These are phyloP conservation scores for Nomada goodeniana DNA, from an alignment of 2,888 invertebrate species.

Conservation along the genomic window DNA sequence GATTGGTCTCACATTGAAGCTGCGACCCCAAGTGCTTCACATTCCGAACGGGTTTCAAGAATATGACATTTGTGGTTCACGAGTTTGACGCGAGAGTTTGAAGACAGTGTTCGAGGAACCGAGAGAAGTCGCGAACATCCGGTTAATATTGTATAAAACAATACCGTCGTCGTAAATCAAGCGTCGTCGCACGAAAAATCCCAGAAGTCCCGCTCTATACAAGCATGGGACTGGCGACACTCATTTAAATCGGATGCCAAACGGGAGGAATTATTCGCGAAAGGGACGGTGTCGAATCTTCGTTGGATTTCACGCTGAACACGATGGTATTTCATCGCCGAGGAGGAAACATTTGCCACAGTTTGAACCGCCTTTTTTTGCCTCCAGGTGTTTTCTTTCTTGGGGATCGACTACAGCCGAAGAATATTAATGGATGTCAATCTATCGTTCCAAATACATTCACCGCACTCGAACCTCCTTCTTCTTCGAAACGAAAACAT, in stretches of 20 bases:
- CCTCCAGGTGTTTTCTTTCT: slow-evolving; percentile 1
- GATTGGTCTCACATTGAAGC: too few species aligned
- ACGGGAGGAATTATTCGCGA: slow-evolving; percentile 16
- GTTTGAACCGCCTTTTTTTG: slow-evolving; percentile 38
- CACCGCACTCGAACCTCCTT: too few species aligned
- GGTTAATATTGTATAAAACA: background rate
- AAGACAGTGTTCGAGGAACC: background rate
- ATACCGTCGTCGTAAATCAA: background rate
- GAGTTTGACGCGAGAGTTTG: too few species aligned
- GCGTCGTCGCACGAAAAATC: background rate
- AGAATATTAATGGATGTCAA: too few species aligned
- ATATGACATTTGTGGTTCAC: too few species aligned
- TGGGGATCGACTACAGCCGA: too few species aligned
- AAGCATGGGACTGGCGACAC: background rate
- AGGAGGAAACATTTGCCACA: slow-evolving; percentile 44
- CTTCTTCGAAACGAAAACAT: too few species aligned
- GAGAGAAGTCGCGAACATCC: background rate
- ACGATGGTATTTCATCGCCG: slow-evolving; percentile 7
- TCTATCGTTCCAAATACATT: too few species aligned
- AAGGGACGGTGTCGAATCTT: slow-evolving; percentile 8
- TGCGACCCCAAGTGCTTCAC: background rate
- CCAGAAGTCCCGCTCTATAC: background rate
- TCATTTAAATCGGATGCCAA: slow-evolving; percentile 10
- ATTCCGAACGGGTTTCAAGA: too few species aligned
- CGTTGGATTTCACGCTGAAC: slow-evolving; percentile 2